Conservation (phyloP, 1,140 invertebrate genomes). For the Panagrolaimus sp. region DNA sequence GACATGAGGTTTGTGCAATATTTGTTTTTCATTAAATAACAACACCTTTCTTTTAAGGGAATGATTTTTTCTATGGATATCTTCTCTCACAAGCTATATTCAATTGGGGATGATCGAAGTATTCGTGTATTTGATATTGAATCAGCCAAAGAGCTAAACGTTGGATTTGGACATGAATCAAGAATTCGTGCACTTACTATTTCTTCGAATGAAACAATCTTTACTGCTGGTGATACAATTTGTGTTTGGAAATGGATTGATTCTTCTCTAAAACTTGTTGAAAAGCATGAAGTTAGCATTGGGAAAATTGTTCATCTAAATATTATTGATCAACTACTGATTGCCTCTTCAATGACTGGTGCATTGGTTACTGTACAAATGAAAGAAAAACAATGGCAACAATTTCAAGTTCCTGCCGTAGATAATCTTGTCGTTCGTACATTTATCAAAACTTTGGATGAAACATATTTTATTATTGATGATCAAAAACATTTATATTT, state of each 20-base stretch:
- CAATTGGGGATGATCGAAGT: background rate
- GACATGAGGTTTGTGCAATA: too few relatives aligned
- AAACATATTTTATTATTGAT: background rate
- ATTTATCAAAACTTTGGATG: background rate
- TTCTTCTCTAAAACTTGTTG: background rate
- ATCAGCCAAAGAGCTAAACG: background rate
- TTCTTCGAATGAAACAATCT: background rate
- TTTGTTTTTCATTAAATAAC: too few relatives aligned
- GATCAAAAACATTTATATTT: background rate
- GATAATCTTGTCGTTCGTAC: background rate
- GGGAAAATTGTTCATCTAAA: background rate
- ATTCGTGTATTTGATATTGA: background rate
- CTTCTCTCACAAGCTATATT: background rate
- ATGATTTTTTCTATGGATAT: conserved; percentile 3
- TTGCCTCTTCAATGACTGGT: background rate
- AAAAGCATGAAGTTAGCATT: background rate
- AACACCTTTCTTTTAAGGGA: background rate
- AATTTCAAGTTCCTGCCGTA: background rate
- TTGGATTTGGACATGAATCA: background rate
- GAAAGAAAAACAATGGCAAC: background rate
- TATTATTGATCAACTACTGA: background rate
- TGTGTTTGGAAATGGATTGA: background rate
- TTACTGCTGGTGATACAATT: conserved; percentile 1
- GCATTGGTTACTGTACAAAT: background rate
- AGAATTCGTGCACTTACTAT: background rate